These are phyloP conservation scores for Dryoscopus gambensis DNA, from an alignment of 2,113 vertebrate genomes.

Conservation along the genomic window DNA sequence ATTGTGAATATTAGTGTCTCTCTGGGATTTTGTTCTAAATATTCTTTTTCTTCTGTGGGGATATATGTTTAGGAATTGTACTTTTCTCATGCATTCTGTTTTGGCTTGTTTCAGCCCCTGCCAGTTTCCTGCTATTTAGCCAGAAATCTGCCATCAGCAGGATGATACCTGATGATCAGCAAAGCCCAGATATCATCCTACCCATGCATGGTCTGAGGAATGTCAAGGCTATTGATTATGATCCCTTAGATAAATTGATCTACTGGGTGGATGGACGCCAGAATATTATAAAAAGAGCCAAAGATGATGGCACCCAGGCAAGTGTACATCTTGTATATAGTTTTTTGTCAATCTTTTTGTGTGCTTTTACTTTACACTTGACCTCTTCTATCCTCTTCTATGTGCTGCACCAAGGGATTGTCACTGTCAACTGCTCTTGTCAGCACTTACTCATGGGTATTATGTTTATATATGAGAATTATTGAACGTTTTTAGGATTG, in stretches of 20 bases:
- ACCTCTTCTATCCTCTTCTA: background rate
- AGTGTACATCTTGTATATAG: background rate
- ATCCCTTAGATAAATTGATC: slow-evolving; percentile 85
- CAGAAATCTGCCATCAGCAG: slow-evolving; percentile 92
- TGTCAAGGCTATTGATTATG: slow-evolving; percentile 86
- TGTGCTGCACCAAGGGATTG: background rate
- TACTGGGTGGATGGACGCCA: slow-evolving; percentile 95
- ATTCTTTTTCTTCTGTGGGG: background rate
- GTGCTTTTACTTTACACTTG: background rate
- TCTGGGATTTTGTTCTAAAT: background rate
- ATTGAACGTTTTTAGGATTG: background rate
- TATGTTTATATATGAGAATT: background rate
- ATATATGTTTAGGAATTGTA: background rate
- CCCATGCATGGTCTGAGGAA: slow-evolving; percentile 88
- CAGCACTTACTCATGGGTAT: background rate
- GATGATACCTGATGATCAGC: slow-evolving; percentile 90
- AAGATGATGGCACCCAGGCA: slow-evolving; percentile 90
- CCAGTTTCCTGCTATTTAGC: slow-evolving; percentile 90
- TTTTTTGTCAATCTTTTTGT: background rate
- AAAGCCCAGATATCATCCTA: slow-evolving; percentile 89
- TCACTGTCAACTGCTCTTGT: background rate
- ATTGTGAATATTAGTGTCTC: background rate
- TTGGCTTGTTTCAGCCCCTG: slow-evolving; percentile 77
- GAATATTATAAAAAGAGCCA: slow-evolving; percentile 86
- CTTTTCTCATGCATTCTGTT: background rate